Percentiles rank a stretch among this genome's conserved stretches.
Evolutionary conservation across 2,797 vertebrate genomes (phyloP).

Genomic region (Acanthurus tractus): DNA sequence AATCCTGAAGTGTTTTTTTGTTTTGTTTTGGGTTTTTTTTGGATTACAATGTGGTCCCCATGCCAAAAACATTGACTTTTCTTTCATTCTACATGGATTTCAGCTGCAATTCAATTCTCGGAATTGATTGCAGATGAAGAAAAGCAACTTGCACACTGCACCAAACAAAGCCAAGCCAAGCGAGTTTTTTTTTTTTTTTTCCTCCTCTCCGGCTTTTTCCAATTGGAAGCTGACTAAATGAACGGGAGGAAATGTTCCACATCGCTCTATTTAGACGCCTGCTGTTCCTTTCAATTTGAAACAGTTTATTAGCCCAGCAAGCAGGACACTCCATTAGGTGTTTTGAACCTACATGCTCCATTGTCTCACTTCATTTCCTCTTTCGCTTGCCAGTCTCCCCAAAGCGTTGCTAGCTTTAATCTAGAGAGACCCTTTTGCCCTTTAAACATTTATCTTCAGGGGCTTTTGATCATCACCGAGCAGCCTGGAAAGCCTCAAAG

Average conservation of each 20-base stretch:
- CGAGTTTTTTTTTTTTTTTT: constrained; percentile 7
- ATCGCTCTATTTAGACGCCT: constrained; percentile 81
- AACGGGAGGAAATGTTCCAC: constrained; percentile 81
- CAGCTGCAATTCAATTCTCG: constrained; percentile 59
- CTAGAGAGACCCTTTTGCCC: constrained; percentile 65
- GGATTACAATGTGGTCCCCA: constrained; percentile 33
- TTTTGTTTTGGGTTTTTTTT: constrained; percentile 36
- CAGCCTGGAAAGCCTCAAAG: constrained; percentile 67
- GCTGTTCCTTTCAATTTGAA: constrained; percentile 85
- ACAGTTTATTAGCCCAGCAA: constrained; percentile 81
- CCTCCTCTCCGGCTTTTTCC: constrained; percentile 45
- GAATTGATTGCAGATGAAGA: constrained; percentile 73
- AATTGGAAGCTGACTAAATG: constrained; percentile 67
- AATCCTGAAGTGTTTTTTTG: constrained; percentile 19
- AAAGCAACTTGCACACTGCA: constrained; percentile 55
- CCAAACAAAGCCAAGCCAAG: constrained; percentile 53
- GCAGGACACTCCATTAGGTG: constrained; percentile 82
- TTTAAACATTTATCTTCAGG: constrained; percentile 76
- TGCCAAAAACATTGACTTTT: constrained; percentile 53
- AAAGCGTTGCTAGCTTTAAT: constrained; percentile 77
- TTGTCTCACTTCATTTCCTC: constrained; percentile 82
- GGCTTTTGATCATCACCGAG: constrained; percentile 63
- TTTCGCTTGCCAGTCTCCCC: constrained; percentile 69
- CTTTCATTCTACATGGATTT: constrained; percentile 54
- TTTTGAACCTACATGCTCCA: constrained; percentile 77